Evolutionary conservation across 2,113 vertebrate genomes (phyloP).

Genomic region (Lynx canadensis): DNA sequence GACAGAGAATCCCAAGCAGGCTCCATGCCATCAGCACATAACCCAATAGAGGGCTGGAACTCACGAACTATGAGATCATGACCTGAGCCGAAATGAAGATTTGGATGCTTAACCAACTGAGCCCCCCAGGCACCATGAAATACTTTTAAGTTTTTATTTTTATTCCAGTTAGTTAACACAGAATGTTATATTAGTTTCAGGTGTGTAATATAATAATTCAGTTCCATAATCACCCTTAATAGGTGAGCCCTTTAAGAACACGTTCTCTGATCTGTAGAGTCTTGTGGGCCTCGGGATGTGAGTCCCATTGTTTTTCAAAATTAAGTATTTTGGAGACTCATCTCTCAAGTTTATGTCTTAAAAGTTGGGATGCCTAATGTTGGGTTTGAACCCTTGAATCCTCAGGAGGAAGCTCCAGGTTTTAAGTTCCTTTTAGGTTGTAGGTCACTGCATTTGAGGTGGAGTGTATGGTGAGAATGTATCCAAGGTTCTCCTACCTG

Average conservation of each 20-base stretch:
- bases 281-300: not conserved
- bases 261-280: not conserved
- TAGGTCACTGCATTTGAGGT: not conserved
- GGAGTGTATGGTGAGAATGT: not conserved
- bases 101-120: too few species aligned
- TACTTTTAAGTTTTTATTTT: not conserved
- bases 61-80: too few species aligned
- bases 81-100: too few species aligned
- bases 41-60: too few species aligned
- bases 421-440: not conserved
- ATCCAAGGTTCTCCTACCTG: not conserved
- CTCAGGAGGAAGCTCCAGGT: not conserved
- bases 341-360: not conserved
- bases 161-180: not conserved
- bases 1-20: too few species aligned
- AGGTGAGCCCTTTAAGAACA: not conserved
- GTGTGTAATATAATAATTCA: not conserved
- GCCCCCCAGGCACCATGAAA: too few species aligned
- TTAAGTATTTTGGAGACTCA: not conserved
- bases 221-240: not conserved
- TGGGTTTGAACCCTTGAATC: not conserved
- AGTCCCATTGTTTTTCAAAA: not conserved
- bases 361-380: not conserved
- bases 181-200: not conserved
- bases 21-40: too few species aligned